Base-by-base conservation (phyloP, 1,140 invertebrate species). In the Dinothrombium tinctorium region DNA sequence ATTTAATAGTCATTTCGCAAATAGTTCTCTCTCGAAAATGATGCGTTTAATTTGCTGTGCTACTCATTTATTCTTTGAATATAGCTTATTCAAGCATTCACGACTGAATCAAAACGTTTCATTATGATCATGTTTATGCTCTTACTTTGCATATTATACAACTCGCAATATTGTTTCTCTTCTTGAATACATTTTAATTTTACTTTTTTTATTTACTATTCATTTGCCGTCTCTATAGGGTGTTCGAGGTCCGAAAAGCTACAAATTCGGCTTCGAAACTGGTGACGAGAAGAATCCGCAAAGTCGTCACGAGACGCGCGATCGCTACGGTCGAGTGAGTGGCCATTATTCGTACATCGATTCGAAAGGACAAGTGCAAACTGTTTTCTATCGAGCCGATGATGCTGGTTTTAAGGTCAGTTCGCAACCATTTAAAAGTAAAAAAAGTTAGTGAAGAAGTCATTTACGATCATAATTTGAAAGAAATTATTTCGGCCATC, bases 241-340 rank as follows among this genome's bases (percentile, higher is more conserved):
- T 80, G 77, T 56, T 51, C 78, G 28, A 64, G 78, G 78, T 33
- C 77, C 77, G 2, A 65, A 75, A 48, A 77, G 73, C 40, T 84
- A 82, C 54, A 72, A 78, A 55, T 82, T 79, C 58, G 78, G 78
- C 46, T 82, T 68, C 54, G 77, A 82, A 53, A 82, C 78, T 26
- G 79, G 78, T 47, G 69, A 83, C 76, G 33, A 15, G 12, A 67
- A 74, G 52, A 76, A 76, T 56, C 66, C 78, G 31, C 74, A 78
- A 49, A 81, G 78, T 56, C 66, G 77, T 47, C 72, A 71, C 51
- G 79, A 83, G 56, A 76, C 82, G 52, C 63, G 69, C 32, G 69
- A 77, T 54, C 69, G 66, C 24, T 64, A 76, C 39, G 78, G 79
- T n/a, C 62, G 69, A 23, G 72, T 82, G 4, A 72, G 71, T 51